A percentile compares a stretch with the other conserved stretches of the same genome.
These are phyloP conservation scores for Drosophila pectinifera DNA, from an alignment of 1,140 invertebrate genomes.

Conservation along the genomic window DNA sequence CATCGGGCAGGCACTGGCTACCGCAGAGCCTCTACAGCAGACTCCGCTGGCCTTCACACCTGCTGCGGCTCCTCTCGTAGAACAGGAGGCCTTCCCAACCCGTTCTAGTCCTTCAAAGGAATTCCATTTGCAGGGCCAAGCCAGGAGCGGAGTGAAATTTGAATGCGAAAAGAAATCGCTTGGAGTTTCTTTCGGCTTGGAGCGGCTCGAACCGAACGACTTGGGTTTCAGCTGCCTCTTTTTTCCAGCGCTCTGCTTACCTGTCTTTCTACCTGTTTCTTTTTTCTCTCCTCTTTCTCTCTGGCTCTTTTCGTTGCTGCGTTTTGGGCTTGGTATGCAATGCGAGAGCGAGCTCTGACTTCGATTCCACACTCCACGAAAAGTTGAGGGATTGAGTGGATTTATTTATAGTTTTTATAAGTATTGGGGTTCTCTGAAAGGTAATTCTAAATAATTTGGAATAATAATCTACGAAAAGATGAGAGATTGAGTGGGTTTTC, in stretches of 20 bases:
- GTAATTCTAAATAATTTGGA: too few species aligned
- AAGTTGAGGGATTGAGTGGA: not conserved
- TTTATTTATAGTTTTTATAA: too few species aligned
- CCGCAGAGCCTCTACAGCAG: not conserved
- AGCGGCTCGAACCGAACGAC: conserved; percentile 34
- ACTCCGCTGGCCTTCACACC: conserved; percentile 58
- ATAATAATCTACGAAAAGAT: not conserved
- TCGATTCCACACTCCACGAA: conserved; percentile 17
- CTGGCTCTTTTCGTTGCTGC: conserved; percentile 36
- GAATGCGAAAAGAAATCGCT: conserved; percentile 72
- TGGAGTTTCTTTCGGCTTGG: conserved; percentile 29
- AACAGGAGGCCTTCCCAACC: not conserved
- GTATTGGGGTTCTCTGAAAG: too few species aligned
- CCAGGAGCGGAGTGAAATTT: conserved; percentile 63
- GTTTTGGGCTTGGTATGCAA: conserved; percentile 68
- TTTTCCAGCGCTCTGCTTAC: conserved; percentile 47
- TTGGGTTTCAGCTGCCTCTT: conserved; percentile 64
- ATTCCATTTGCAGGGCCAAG: conserved; percentile 19
- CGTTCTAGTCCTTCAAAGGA: conserved; percentile 6
- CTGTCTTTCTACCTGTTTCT: conserved; percentile 70
- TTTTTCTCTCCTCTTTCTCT: conserved; percentile 37
- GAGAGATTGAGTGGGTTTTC: not conserved
- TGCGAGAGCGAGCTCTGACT: conserved; percentile 30
- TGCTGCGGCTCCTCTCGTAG: conserved; percentile 34
- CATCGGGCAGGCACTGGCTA: conserved; percentile 36